These are phyloP conservation scores for Rhinolophus ferrumequinum DNA, from an alignment of 2,113 vertebrate species.

Conservation along the genomic window DNA sequence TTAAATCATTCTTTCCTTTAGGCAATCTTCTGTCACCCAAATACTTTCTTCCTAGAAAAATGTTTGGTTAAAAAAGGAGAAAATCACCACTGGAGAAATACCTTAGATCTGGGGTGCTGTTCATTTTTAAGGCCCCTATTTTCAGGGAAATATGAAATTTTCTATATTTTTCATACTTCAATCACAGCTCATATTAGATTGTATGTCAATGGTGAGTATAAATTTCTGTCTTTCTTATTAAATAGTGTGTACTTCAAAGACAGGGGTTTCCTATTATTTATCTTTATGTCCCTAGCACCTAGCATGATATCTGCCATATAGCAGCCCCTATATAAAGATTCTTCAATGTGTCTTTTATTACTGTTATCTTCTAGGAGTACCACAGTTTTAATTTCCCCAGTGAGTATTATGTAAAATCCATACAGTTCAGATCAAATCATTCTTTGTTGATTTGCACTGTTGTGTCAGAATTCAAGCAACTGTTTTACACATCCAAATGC, in stretches of 20 bases:
- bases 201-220: neutral
- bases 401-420: slow-evolving; percentile 2
- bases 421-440: slow-evolving; percentile 2
- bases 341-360: slow-evolving; percentile 8
- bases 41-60: slow-evolving; percentile 19
- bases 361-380: neutral
- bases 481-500: slow-evolving; percentile 2
- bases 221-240: neutral
- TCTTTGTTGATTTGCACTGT: slow-evolving; percentile 20
- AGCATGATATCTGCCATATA: neutral
- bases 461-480: neutral
- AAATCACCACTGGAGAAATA: neutral
- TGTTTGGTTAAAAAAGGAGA: neutral
- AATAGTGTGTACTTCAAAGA: neutral
- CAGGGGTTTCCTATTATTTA: neutral
- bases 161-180: slow-evolving; percentile 18
- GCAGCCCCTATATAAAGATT: neutral
- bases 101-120: neutral
- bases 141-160: neutral
- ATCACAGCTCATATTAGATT: neutral
- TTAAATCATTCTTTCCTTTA: neutral
- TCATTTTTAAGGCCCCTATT: neutral
- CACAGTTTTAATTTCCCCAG: neutral
- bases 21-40: neutral
- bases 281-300: neutral